Base-by-base conservation (phyloP, 1,140 invertebrate genomes). In the Formica exsecta region DNA sequence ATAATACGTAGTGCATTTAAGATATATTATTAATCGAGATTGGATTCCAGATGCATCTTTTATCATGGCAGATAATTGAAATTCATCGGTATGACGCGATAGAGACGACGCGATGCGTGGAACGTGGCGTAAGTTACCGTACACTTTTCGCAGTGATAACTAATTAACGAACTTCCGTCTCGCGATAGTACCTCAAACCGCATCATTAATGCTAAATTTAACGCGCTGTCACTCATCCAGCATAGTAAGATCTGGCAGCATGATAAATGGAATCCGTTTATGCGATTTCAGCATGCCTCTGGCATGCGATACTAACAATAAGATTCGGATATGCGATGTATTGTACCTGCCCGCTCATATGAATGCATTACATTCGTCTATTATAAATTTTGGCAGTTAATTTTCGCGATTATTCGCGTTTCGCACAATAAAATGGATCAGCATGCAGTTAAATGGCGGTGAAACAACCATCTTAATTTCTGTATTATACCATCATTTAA, bases 131-230 rank as follows among this genome's bases (percentile, higher is more conserved):
- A 74, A 74, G 79, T 83, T 73, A 54, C 68, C 11, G 22, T 32
- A 48, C 68, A 83, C 79, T 79, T 86, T 86, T 79, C 74, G 44
- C 73, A 16, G n/a, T 48, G 84, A 68, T 79, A 79, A 86, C 84
- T 86, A 86, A 86, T 86, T 86, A 86, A 79, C 74, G 64, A 86
- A 70, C 84, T 86, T 86, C 84, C 74, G 74, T 79, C 75, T 68
- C 64, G 64, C 61, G 66, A 86, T 86, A 79, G 54, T 68, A 74
- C 75, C 61, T 68, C 51, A 64, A 80, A 86, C 84, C 84, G 74
- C 84, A 86, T 87, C 80, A 84, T 89, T 87, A 89, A 86, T 71
- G 86, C 86, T 89, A 89, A 89, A 89, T 87, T 87, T 89, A 89
- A 87, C 79, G 74, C 79, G 86, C 74, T 87, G 87, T 89, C 86